phyloP scores from a whole-genome alignment of 2,888 invertebrate genomes.

The Drosophila borealis region DNA sequence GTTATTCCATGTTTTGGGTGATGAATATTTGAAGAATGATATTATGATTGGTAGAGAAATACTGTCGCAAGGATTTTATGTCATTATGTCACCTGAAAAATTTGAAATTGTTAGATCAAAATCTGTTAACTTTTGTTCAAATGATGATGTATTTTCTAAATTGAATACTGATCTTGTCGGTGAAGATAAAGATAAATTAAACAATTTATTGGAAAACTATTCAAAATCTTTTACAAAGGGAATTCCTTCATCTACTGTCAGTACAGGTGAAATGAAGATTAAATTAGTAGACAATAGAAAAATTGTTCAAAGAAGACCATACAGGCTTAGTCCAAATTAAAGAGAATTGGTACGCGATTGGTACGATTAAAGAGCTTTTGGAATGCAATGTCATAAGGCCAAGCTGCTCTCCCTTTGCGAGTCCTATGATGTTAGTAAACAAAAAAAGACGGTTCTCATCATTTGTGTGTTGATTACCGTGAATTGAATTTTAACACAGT shows the following conservation, averaged over 20 bases:
- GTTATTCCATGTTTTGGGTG: no score
- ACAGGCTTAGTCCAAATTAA: constrained; percentile 13
- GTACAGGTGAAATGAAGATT: constrained; percentile 13
- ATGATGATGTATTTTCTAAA: no score
- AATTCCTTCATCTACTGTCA: constrained; percentile 2
- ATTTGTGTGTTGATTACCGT: constrained; percentile 16
- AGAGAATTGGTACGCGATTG: constrained; percentile 9
- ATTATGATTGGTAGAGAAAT: no score
- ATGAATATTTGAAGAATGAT: no score
- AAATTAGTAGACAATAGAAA: constrained; percentile 12
- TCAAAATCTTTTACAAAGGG: constrained; percentile 7
- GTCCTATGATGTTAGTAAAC: constrained; percentile 6
- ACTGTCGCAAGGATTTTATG: no score
- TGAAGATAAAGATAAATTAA: no score
- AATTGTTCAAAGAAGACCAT: constrained; percentile 14
- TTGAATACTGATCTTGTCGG: no score
- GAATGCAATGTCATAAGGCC: constrained; percentile 14
- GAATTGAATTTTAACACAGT: constrained; percentile 20
- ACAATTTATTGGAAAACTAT: no score
- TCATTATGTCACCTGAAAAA: no score
- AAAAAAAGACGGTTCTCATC: constrained; percentile 13
- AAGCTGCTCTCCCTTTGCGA: constrained; percentile 19
- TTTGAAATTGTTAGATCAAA: no score
- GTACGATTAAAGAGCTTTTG: constrained; percentile 8
- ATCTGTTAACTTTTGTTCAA: no score